Base-by-base conservation (phyloP, 2,797 vertebrate genomes). In the Zalophus californianus region DNA sequence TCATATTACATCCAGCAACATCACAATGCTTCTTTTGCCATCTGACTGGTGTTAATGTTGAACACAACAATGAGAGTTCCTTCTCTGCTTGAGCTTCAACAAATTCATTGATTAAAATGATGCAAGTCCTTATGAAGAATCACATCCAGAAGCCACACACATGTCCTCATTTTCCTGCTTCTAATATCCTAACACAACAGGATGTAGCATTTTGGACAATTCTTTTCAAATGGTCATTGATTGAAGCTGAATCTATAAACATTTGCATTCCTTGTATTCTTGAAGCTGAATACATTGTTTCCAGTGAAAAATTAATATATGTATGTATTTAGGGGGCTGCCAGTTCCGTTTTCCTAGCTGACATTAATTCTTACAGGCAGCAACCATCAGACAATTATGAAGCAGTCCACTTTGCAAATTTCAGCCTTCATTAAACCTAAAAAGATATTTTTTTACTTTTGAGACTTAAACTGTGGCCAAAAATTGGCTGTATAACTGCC, bases 61-160 rank as follows among this genome's bases (percentile, higher is more conserved):
- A 56, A 62, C 70, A 92, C 68, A 18, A 66, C 48, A 90, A 50
- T 9, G 20, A 0, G 0, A 92, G 29, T 2, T 48, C 44, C 64
- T 87, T 54, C 72, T 91, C 10, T 64, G 32, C 62, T 86, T 73
- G 11, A 96, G 16, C 66, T 41, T 82, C 75, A 80, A 96, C 60
- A 88, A 0, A 2, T 96, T 92, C 96, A 79, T 91, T 95, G 96
- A 97, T 87, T 87, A 58, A 94, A 98, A 98, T 83, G 83, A 96
- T 44, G 48, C 35, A 41, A 90, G 62, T 77, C 29, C 89, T 94
- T 64, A n/a, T 29, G 14, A n/a, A 90, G 12, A 96, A 3, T 7
- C 9, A 35, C 62, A 94, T 80, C 73, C 56, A 41, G 96, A 90
- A 96, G 12, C 9, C 78, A 80, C 11, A 86, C 3, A 29, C 5